Evolutionary conservation across 2,113 vertebrate genomes (phyloP).

Genomic region (Apteryx owenii): DNA sequence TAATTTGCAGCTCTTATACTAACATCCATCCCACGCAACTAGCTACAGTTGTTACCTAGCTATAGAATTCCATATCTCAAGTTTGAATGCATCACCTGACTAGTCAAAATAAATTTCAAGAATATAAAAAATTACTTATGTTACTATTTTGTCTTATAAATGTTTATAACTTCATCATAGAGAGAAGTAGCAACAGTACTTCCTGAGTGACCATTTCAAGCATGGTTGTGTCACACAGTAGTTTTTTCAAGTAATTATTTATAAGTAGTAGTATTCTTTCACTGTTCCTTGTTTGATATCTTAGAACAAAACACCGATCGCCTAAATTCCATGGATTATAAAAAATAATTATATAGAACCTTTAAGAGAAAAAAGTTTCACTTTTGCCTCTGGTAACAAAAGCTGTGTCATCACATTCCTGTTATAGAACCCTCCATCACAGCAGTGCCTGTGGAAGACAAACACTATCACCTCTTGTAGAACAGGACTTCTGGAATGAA

Average conservation of each 20-base stretch:
- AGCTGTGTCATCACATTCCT: background rate
- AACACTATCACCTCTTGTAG: background rate
- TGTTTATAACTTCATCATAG: background rate
- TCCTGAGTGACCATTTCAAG: background rate
- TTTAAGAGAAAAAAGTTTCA: background rate
- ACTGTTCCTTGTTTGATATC: background rate
- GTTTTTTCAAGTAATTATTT: background rate
- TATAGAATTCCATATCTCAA: background rate
- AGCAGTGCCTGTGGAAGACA: background rate
- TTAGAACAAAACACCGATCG: background rate
- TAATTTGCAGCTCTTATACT: background rate
- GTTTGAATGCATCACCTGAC: constrained; percentile 27
- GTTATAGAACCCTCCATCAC: background rate
- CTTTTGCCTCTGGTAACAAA: background rate
- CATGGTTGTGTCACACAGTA: background rate
- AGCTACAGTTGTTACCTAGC: background rate
- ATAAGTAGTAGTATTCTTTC: background rate
- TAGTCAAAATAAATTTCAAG: constrained; percentile 42
- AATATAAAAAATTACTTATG: constrained; percentile 24
- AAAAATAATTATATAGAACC: background rate
- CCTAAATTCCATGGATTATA: background rate
- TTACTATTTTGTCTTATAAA: background rate
- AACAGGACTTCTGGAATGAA: background rate
- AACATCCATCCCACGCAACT: background rate
- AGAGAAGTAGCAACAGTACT: background rate